Evolutionary conservation across 2,113 vertebrate species (phyloP).

Genomic region (Vireo altiloquus): DNA sequence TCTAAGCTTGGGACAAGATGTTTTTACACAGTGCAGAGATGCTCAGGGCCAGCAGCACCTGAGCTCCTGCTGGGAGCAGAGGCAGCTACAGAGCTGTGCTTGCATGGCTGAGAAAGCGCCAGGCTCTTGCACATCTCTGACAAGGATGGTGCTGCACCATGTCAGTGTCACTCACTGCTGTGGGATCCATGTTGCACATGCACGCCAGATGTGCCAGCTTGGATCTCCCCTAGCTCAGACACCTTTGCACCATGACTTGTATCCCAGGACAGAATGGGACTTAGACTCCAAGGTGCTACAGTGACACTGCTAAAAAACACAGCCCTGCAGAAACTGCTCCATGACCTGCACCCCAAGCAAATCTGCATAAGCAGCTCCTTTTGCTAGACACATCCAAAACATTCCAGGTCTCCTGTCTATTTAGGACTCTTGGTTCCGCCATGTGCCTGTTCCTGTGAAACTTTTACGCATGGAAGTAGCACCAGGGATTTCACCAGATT

Average conservation of each 20-base stretch:
- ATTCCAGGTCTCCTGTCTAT: neutral
- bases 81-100: neutral
- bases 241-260: neutral
- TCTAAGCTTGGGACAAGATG: neutral
- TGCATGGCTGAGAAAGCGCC: neutral
- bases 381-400: neutral
- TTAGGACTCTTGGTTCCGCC: neutral
- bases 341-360: neutral
- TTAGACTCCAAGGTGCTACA: neutral
- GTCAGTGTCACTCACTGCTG: accelerated
- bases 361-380: neutral
- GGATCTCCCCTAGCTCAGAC: neutral
- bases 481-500: neutral
- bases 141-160: neutral
- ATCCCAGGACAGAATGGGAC: neutral
- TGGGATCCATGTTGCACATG: neutral
- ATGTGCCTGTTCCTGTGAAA: neutral
- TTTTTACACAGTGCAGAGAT: neutral
- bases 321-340: neutral
- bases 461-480: neutral
- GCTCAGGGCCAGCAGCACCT: neutral
- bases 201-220: neutral
- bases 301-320: neutral
- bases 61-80: neutral
- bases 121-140: accelerated